Percentiles rank a stretch among this genome's conserved stretches.
Conservation (phyloP, 2,113 vertebrate species). For the Notothenia rossii region DNA sequence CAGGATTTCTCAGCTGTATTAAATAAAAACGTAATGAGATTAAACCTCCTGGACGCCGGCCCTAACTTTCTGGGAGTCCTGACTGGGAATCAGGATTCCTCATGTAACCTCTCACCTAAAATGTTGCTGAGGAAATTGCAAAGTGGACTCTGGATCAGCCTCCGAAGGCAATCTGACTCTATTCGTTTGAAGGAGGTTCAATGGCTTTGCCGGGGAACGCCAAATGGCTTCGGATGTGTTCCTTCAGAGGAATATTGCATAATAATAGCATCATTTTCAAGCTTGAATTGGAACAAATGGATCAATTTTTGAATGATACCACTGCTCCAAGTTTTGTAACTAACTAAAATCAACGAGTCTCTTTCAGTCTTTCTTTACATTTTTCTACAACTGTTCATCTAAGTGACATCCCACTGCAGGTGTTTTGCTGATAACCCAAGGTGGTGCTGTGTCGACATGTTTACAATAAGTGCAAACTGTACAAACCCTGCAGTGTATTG, state of each 20-base stretch:
- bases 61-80: constrained; percentile 22
- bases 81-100: constrained; percentile 40
- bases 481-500: no score
- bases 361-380: no score
- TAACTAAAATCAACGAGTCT: no score
- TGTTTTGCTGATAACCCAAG: no score
- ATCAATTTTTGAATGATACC: constrained; percentile 24
- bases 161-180: constrained; percentile 49
- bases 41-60: constrained; percentile 19
- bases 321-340: not conserved
- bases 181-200: constrained; percentile 46
- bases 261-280: not conserved
- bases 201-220: not conserved
- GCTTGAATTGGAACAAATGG: constrained; percentile 21
- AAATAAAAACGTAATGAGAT: constrained; percentile 47
- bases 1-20: constrained; percentile 37
- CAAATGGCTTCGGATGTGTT: constrained; percentile 21
- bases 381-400: no score
- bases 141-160: constrained; percentile 50
- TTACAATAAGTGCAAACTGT: no score
- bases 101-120: constrained; percentile 41
- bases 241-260: constrained; percentile 18
- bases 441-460: no score
- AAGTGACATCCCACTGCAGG: no score
- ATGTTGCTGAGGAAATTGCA: constrained; percentile 47